Conservation (phyloP, 2,113 vertebrate genomes). For the Bambusicola thoracicus region DNA sequence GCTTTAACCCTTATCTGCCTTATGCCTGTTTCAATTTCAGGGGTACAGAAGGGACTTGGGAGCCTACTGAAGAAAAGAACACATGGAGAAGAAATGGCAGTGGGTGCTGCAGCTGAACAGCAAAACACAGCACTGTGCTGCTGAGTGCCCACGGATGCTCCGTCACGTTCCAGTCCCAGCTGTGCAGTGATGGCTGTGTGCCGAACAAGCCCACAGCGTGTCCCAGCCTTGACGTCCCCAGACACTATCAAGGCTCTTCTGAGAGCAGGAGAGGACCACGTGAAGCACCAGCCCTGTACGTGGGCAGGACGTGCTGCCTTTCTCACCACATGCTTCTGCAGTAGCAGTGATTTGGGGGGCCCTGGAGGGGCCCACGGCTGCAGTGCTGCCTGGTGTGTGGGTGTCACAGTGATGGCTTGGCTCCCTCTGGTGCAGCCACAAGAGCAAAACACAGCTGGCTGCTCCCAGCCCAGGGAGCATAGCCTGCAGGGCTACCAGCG, state of each 20-base stretch:
- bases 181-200: too few relatives aligned
- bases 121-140: fast-evolving
- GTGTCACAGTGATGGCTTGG: neutral
- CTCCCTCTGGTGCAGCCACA: neutral
- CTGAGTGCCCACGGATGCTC: fast-evolving
- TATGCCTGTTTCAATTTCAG: neutral
- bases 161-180: neutral
- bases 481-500: too few relatives aligned
- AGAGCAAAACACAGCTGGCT: neutral
- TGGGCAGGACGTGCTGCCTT: too few relatives aligned
- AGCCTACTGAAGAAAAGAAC: neutral
- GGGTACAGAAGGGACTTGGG: neutral
- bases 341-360: neutral
- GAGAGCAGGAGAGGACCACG: neutral
- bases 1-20: neutral
- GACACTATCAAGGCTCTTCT: neutral
- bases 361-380: neutral
- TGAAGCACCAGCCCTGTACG: neutral
- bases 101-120: neutral
- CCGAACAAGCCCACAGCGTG: neutral
- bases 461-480: neutral
- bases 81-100: neutral
- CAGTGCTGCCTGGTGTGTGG: neutral
- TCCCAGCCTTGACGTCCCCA: neutral
- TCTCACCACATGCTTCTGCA: too few relatives aligned